Conservation (phyloP, 1,140 invertebrate genomes). For the Papilio xuthus region DNA sequence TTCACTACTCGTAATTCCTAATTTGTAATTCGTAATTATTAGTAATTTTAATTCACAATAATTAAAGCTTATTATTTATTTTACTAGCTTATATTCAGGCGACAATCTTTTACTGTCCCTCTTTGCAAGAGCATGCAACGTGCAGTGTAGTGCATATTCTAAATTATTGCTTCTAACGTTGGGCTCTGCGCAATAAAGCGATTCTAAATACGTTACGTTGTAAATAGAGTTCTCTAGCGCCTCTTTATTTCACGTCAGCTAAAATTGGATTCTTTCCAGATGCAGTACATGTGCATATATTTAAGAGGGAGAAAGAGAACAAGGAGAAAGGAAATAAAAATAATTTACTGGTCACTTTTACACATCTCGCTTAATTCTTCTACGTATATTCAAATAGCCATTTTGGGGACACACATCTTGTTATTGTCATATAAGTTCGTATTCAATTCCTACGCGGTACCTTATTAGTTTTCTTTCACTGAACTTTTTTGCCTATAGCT, state of each 20-base stretch:
- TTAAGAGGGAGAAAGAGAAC: not conserved
- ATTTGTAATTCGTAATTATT: too few species aligned
- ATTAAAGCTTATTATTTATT: not conserved
- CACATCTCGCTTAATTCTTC: too few species aligned
- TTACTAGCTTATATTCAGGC: not conserved
- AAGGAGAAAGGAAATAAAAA: not conserved
- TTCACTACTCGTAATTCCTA: too few species aligned
- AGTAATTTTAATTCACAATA: not conserved
- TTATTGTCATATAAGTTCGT: too few species aligned
- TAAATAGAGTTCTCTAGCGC: slow-evolving; percentile 11
- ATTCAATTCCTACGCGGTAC: too few species aligned
- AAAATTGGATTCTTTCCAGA: slow-evolving; percentile 12
- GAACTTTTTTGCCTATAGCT: too few species aligned
- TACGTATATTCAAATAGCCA: too few species aligned
- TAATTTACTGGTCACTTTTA: not conserved
- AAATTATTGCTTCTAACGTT: not conserved
- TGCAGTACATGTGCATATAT: not conserved
- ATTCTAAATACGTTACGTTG: slow-evolving; percentile 1
- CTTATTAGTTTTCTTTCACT: too few species aligned
- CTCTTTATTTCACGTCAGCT: slow-evolving; percentile 16
- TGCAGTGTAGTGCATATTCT: not conserved
- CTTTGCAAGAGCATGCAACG: not conserved
- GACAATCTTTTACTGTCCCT: not conserved
- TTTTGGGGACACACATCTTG: too few species aligned
- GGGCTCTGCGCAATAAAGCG: not conserved